A percentile compares a stretch with the other conserved stretches of the same genome.
Evolutionary conservation across 2,797 vertebrate species (phyloP).

Genomic region (Myiotriccus ornatus): DNA sequence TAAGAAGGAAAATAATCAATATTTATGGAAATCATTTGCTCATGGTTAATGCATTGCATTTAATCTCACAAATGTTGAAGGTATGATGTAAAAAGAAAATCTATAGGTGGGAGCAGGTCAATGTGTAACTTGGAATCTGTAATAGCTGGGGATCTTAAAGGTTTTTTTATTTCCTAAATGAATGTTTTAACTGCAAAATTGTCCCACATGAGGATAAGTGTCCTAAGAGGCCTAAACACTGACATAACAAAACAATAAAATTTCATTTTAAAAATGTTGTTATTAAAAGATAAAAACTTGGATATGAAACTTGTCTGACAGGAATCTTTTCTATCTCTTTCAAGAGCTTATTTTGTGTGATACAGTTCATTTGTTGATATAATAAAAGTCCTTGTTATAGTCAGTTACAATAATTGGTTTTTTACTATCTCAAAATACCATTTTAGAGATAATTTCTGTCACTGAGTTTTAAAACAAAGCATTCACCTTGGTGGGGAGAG

Average conservation of each 20-base stretch:
- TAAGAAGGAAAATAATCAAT: neutral
- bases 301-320: neutral
- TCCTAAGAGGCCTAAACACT: neutral
- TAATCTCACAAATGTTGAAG: neutral
- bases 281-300: neutral
- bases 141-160: neutral
- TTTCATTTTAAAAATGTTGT: accelerated
- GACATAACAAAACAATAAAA: neutral
- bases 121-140: neutral
- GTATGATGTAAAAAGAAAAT: neutral
- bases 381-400: neutral
- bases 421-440: neutral
- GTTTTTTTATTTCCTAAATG: neutral
- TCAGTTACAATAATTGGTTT: neutral
- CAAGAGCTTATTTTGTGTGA: neutral
- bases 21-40: neutral
- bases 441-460: neutral
- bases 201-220: neutral
- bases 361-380: neutral
- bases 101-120: neutral
- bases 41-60: neutral
- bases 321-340: neutral
- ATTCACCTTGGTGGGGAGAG: neutral
- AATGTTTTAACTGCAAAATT: neutral
- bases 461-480: neutral